phyloP scores from a whole-genome alignment of 2,797 vertebrate species.

The Darevskia nairensis region DNA sequence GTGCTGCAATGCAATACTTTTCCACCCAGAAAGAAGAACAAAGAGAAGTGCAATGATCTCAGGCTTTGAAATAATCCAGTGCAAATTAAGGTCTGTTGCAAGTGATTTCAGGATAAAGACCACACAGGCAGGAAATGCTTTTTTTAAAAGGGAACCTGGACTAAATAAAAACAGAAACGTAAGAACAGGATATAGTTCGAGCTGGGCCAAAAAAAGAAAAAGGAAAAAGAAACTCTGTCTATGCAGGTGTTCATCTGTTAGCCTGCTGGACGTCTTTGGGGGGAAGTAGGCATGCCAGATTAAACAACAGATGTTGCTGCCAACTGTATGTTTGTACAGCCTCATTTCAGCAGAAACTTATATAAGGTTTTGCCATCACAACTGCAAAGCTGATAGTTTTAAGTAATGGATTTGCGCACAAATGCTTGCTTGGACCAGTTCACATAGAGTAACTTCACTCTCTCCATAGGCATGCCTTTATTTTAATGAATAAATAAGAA shows the following conservation, averaged over 20 bases:
- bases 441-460: no score
- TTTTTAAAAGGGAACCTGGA: slow-evolving; percentile 11
- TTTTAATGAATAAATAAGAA: no score
- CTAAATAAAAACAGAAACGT: slow-evolving; percentile 30
- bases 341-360: slow-evolving; percentile 34
- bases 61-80: slow-evolving; percentile 54
- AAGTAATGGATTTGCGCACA: not conserved
- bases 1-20: slow-evolving; percentile 72
- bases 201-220: not conserved
- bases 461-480: no score
- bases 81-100: slow-evolving; percentile 48
- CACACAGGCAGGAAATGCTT: not conserved
- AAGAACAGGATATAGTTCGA: not conserved
- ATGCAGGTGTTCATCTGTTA: slow-evolving; percentile 37
- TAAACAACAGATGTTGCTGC: not conserved
- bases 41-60: slow-evolving; percentile 51
- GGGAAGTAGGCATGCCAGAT: slow-evolving; percentile 28
- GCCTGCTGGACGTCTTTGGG: not conserved
- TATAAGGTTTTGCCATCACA: slow-evolving; percentile 17
- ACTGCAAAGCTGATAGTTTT: slow-evolving; percentile 15
- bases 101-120: slow-evolving; percentile 43
- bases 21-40: slow-evolving; percentile 74
- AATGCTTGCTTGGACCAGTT: not conserved
- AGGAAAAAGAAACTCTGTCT: not conserved
- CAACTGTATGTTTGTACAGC: slow-evolving; percentile 27